Conservation (phyloP, 2,113 vertebrate species). For the Meles meles region DNA sequence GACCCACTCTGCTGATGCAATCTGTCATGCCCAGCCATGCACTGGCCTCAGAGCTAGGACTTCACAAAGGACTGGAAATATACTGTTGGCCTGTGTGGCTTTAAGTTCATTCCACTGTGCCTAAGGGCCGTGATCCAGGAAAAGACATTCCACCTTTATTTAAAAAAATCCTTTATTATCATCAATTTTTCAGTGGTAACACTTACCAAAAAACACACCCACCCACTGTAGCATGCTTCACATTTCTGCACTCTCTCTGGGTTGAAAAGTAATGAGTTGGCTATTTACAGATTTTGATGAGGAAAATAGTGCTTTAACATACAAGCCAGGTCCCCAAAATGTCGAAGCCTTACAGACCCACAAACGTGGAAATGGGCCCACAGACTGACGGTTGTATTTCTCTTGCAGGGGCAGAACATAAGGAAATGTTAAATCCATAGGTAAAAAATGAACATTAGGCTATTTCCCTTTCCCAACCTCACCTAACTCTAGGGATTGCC, state of each 20-base stretch:
- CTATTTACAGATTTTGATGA: background rate
- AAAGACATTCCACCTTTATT: background rate
- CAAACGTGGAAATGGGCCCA: background rate
- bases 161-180: background rate
- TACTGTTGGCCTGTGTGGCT: rapidly evolving
- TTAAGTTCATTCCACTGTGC: background rate
- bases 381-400: background rate
- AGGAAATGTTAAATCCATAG: background rate
- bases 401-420: background rate
- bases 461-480: background rate
- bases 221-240: background rate
- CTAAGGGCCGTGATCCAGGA: background rate
- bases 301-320: background rate
- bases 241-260: background rate
- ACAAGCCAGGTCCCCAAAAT: background rate
- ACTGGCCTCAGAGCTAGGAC: background rate
- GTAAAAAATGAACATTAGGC: background rate
- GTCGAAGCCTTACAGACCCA: background rate
- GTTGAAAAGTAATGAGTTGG: background rate
- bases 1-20: background rate
- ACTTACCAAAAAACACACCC: background rate
- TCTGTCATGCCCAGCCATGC: background rate
- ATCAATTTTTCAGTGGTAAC: background rate
- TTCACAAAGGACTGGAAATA: background rate
- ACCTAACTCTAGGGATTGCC: too few relatives aligned